Evolutionary conservation across 2,888 invertebrate species (phyloP), one percentile per base, ranked within the genome.

Genomic region (Lathronympha strigana): DNA sequence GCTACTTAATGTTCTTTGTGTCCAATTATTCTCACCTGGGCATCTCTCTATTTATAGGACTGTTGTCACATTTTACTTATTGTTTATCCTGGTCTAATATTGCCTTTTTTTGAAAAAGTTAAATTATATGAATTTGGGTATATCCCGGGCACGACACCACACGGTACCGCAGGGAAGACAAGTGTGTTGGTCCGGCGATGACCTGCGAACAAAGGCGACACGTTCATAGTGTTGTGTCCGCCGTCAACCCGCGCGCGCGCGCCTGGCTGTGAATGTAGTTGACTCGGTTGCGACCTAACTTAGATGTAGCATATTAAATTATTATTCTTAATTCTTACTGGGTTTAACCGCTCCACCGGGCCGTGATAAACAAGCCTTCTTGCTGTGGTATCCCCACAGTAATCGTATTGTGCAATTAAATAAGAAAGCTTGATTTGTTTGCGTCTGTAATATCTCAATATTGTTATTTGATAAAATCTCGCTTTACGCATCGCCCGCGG

Each of bases 261-360:
- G 33, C 9, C 86, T 84, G 89, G 90, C 90, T 90, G 90, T 90
- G 90, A 90, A 87, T 86, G 84, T 86, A 80, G 62, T 66, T 58
- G 73, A 82, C 75, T 70, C 80, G 76, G 76, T 77, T 74, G 76
- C 77, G 76, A 75, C 77, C 67, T 75, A 71, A 75, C 73, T 73
- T 72, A 77, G 75, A 74, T 77, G 73, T 74, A 61, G 66, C 77
- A 73, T 76, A 81, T 77, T 86, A 81, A 84, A 84, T 86, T 85
- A 84, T 85, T 83, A 78, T 74, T 76, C 73, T 80, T 75, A 76
- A 74, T 69, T 76, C 70, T 73, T 70, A 73, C 70, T 73, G 66
- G 72, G 72, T 40, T 53, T 25, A 15, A 8, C 43, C 69, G 57
- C 55, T 63, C n/a, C 17, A 51, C 38, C 51, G 54, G 62, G 45